Conservation (phyloP, 2,113 vertebrate genomes). For the Archilochus colubris region DNA sequence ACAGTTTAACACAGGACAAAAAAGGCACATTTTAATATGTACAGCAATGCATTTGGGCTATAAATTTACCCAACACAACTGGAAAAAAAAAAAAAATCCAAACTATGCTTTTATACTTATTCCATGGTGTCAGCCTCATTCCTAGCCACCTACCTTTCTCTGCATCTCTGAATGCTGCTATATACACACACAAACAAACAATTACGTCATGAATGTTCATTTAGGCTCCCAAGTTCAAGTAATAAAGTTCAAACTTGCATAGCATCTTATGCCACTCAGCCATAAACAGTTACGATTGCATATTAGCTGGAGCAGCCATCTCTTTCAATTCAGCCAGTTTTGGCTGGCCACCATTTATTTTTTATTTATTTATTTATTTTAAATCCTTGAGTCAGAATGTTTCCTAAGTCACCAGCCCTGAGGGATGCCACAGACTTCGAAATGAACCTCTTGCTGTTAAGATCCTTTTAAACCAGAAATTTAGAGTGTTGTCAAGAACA, state of each 20-base stretch:
- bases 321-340: constrained; percentile 64
- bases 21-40: constrained; percentile 79
- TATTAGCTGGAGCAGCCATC: constrained; percentile 55
- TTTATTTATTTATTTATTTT: neutral
- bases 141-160: constrained; percentile 62
- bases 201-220: constrained; percentile 69
- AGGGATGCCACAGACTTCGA: constrained; percentile 56
- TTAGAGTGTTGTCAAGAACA: constrained; percentile 76
- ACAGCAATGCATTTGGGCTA: constrained; percentile 76
- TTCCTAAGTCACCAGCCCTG: constrained; percentile 53
- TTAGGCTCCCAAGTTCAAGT: constrained; percentile 64
- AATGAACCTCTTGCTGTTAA: constrained; percentile 48
- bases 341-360: constrained; percentile 55
- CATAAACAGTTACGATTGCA: constrained; percentile 63
- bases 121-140: constrained; percentile 54
- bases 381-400: constrained; percentile 63
- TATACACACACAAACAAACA: constrained; percentile 69
- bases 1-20: constrained; percentile 74
- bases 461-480: constrained; percentile 71
- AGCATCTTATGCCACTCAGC: constrained; percentile 64
- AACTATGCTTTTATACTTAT: constrained; percentile 67
- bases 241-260: constrained; percentile 68
- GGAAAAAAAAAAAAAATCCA: constrained; percentile 38
- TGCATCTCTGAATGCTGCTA: constrained; percentile 53
- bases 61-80: constrained; percentile 74